Conservation (phyloP, 2,113 vertebrate species). For the Noctilio leporinus region DNA sequence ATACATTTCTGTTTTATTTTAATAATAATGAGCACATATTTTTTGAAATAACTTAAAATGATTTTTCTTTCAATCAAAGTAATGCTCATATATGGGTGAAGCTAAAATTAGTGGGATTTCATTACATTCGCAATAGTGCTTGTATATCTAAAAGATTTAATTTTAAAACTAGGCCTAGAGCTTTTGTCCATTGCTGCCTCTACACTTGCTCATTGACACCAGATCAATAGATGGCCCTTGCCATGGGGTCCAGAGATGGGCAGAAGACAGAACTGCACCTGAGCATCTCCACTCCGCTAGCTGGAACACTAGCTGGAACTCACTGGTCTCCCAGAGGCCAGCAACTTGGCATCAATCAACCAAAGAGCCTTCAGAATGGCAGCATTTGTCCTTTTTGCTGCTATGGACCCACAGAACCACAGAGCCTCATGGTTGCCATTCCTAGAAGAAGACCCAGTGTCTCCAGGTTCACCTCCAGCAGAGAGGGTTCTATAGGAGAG, state of each 20-base stretch:
- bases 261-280: neutral
- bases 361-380: neutral
- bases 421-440: neutral
- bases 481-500: neutral
- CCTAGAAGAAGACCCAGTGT: neutral
- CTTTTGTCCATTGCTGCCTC: neutral
- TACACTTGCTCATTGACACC: neutral
- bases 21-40: neutral
- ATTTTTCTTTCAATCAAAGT: neutral
- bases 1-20: neutral
- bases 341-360: accelerated
- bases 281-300: no score
- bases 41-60: neutral
- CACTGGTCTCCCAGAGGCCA: neutral
- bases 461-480: neutral
- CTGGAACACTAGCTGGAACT: neutral
- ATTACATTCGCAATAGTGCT: neutral
- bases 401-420: neutral
- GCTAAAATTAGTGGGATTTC: neutral
- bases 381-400: neutral
- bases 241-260: neutral
- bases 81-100: neutral
- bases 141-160: neutral
- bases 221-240: no score
- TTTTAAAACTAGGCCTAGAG: neutral